Base-by-base conservation (phyloP, 2,888 invertebrate genomes). In the Oligia strigilis region DNA sequence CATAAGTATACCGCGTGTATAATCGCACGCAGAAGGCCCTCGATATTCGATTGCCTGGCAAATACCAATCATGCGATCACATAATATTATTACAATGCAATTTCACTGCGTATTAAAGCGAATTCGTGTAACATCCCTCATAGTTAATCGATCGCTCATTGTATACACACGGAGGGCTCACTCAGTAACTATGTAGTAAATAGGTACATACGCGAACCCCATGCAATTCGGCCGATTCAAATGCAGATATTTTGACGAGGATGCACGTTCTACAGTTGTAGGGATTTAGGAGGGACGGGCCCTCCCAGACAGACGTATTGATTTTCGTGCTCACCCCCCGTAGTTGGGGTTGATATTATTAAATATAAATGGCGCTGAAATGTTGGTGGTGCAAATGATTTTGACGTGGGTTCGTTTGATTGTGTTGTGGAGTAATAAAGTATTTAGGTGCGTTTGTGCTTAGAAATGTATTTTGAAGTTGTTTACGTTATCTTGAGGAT, bases 301-400 rank as follows among this genome's bases (percentile, higher is more conserved):
- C 95, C 95, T 95, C 94, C 94, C 95, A 96, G 96, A 96, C 96
- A 91, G 90, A 81, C 67, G 91, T 95, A 96, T 96, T 93, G 96
- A 96, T 96, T 95, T 95, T 95, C 94, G 94, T 90, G 86, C 87
- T 89, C 89, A 90, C 91, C 93, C 92, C 75, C 92, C 62, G 75
- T 88, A 91, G 91, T 91, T 92, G 93, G 94, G 92, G 89, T 92
- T 85, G 92, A 92, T 94, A 93, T 95, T 95, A 95, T 95, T 95
- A 95, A 95, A 95, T 95, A 95, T 95, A 95, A 95, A 95, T 94
- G 94, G 92, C 92, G 94, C 88, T 92, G 94, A 94, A 94, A 94
- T 93, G 91, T 92, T 89, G 89, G 86, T 85, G 89, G 89, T 84
- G 89, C 82, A 83, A 85, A 84, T 85, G 83, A 80, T 87, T 86